Conservation (phyloP, 23 tunicate genomes). For the Trididemnum clinides region DNA sequence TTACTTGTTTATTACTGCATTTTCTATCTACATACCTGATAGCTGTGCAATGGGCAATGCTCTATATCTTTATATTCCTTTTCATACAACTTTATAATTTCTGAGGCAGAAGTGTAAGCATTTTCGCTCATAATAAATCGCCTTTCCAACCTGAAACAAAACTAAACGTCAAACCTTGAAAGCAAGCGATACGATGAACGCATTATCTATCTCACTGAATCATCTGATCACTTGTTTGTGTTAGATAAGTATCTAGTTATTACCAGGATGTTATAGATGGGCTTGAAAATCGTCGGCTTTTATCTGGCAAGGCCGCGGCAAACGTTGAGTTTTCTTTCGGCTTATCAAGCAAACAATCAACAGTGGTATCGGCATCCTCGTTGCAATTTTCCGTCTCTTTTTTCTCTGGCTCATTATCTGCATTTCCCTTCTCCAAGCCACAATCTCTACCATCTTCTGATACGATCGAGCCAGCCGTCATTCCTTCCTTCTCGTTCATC, state of each 20-base stretch:
- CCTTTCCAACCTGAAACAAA: constrained; percentile 42
- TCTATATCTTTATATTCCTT: constrained; percentile 30
- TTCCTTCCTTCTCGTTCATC: background rate
- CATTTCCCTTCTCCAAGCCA: background rate
- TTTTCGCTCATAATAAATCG: constrained; percentile 46
- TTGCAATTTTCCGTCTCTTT: background rate
- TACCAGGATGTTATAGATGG: constrained; percentile 21
- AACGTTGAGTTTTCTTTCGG: background rate
- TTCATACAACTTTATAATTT: constrained; percentile 46
- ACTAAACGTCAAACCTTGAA: background rate
- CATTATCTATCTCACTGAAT: background rate
- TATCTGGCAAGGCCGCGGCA: background rate
- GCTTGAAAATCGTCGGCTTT: too few relatives aligned
- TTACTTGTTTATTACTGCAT: too few relatives aligned
- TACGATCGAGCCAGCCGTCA: background rate
- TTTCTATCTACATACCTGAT: constrained; percentile 74
- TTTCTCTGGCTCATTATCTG: background rate
- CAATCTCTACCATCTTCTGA: background rate
- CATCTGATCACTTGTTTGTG: background rate
- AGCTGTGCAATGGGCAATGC: constrained; percentile 45
- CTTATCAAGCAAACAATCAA: background rate
- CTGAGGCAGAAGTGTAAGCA: constrained; percentile 55
- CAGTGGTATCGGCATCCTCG: background rate
- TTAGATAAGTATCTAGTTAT: background rate
- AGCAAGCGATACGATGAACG: background rate